Percentiles rank a stretch among this genome's conserved stretches.
phyloP scores from a whole-genome alignment of 1,140 invertebrate genomes.

The Uloborus diversus region DNA sequence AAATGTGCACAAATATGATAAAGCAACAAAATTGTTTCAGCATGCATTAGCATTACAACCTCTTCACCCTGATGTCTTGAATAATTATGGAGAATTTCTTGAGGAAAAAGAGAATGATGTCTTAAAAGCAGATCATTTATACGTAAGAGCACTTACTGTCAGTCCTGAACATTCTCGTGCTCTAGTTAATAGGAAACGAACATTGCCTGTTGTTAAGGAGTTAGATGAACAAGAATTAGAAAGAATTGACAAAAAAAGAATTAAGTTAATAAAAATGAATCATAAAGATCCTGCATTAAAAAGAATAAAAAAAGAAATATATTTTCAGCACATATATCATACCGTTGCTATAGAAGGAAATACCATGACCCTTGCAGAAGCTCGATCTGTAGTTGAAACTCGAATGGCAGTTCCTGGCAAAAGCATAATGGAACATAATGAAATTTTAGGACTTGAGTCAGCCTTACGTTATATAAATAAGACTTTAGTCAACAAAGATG shows the following conservation, averaged over 20 bases:
- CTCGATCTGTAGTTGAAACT: slow-evolving; percentile 91
- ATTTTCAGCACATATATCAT: slow-evolving; percentile 96
- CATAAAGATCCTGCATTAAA: slow-evolving; percentile 80
- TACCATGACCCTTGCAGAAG: slow-evolving; percentile 93
- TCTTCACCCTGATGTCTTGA: slow-evolving; percentile 89
- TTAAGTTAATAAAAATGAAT: slow-evolving; percentile 81
- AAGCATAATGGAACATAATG: slow-evolving; percentile 96
- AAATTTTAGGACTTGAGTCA: slow-evolving; percentile 91
- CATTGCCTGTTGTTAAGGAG: slow-evolving; percentile 87
- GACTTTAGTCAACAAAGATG: slow-evolving; percentile 77
- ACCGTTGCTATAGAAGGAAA: slow-evolving; percentile 98
- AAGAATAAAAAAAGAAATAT: slow-evolving; percentile 91
- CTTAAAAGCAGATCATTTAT: slow-evolving; percentile 88
- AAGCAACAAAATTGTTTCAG: slow-evolving; percentile 87
- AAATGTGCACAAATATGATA: slow-evolving; percentile 80
- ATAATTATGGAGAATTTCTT: slow-evolving; percentile 92
- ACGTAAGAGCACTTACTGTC: slow-evolving; percentile 80
- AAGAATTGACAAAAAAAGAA: slow-evolving; percentile 86
- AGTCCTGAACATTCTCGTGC: slow-evolving; percentile 85
- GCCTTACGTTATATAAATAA: slow-evolving; percentile 96
- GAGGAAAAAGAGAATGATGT: slow-evolving; percentile 87
- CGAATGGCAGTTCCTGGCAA: slow-evolving; percentile 91
- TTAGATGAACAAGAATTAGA: slow-evolving; percentile 82
- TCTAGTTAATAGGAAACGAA: slow-evolving; percentile 81
- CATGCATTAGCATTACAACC: slow-evolving; percentile 91